Base-by-base conservation (phyloP, 2,113 vertebrate genomes). In the Clarias batrachus region DNA sequence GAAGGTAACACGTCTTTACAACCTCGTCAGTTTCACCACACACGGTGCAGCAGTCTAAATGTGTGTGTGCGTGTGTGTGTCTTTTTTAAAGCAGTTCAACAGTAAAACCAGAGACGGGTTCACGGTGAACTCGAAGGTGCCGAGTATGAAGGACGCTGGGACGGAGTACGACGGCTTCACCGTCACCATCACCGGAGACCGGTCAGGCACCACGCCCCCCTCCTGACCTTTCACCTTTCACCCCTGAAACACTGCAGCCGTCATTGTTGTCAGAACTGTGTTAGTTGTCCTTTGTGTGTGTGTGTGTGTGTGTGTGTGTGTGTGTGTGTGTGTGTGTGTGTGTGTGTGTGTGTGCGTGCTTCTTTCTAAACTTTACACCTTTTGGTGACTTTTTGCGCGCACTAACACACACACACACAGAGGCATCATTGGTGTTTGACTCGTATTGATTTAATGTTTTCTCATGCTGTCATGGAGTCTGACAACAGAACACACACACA, bases 51-150 rank as follows among this genome's bases (percentile, higher is more conserved):
- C 10, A 1, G 19, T 78, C 23, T 54, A 37, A 65, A 54, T 56
- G 23, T 12, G 23, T 52, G 68, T 68, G 33, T 65, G 71, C 76
- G 74, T 74, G 25, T 71, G 71, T 86, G 57, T 87, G 13, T 89
- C 48, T 91, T 80, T 48, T 48, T 48, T 96, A 95, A 98, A 99
- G 96, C 97, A 99, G 97, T 98, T 99, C 94, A 98, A 98, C 93
- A 99, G 97, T 95, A 99, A 99, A 96, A 99, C 98, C 56, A 97
- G 97, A 94, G 98, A 99, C 86, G 98, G 98, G 13, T 99, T 99
- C 94, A 99, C 98, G 0, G 97, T 99, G 88, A 99, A 98, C 93
- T 99, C 98, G 19, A 99, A 99, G 93, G 97, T 99, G 57, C 97
- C 96, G 86, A 99, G 98, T 92, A 90, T 97, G 90, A 98, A 97